Percentiles rank a stretch among this genome's conserved stretches.
These are phyloP conservation scores for Cosmia pyralina DNA, from an alignment of 2,888 invertebrate species.

Conservation along the genomic window DNA sequence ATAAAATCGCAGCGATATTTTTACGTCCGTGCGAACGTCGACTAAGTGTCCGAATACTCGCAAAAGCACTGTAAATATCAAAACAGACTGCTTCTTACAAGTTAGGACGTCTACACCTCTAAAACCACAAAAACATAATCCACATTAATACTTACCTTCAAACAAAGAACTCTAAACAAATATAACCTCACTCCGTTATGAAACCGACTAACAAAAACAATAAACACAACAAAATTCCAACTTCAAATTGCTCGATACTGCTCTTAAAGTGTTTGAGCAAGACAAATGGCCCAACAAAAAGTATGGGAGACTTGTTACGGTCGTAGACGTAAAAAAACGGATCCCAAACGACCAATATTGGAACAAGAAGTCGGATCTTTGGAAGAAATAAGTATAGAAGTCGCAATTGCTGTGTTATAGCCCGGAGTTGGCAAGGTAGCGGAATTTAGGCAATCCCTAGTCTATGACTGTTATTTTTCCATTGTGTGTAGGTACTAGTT, in stretches of 20 bases:
- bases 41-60: background rate
- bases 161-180: constrained; percentile 31
- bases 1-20: no score
- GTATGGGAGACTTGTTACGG: constrained; percentile 62
- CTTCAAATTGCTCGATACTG: constrained; percentile 63
- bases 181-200: constrained; percentile 43
- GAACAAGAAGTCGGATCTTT: constrained; percentile 67
- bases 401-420: constrained; percentile 58
- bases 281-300: constrained; percentile 68
- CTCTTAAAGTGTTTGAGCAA: constrained; percentile 66
- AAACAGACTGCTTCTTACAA: background rate
- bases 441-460: constrained; percentile 24
- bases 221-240: constrained; percentile 62
- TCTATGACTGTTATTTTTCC: constrained; percentile 27
- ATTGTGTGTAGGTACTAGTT: constrained; percentile 14
- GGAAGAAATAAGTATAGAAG: constrained; percentile 56
- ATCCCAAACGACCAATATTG: constrained; percentile 71
- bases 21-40: no score
- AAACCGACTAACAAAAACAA: constrained; percentile 53
- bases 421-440: constrained; percentile 48
- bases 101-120: background rate
- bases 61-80: constrained; percentile 4
- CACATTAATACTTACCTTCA: constrained; percentile 13
- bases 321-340: constrained; percentile 65
- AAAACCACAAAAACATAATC: background rate